A percentile compares a stretch with the other conserved stretches of the same genome.
Conservation (phyloP, 2,113 vertebrate genomes). For the Cettia cetti region DNA sequence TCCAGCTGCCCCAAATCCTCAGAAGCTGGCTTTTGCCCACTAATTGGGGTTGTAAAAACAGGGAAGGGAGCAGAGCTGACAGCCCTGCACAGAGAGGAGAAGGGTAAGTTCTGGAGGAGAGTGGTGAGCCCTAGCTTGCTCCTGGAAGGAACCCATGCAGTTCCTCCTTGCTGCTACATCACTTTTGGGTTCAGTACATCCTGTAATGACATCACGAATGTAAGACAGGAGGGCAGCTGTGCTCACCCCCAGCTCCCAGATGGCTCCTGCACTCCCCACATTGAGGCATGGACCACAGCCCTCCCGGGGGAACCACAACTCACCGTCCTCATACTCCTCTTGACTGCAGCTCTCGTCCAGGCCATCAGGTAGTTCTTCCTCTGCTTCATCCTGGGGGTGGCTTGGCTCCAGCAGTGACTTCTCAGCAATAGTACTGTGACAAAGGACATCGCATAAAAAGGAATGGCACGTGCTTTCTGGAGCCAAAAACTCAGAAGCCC, state of each 20-base stretch:
- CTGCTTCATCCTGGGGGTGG: conserved; percentile 52
- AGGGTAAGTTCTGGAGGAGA: not conserved
- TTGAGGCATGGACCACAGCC: not conserved
- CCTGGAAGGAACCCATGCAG: not conserved
- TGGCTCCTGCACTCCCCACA: not conserved
- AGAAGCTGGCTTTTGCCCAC: not conserved
- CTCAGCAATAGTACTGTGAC: conserved; percentile 29
- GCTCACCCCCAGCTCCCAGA: not conserved
- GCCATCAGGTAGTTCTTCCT: conserved; percentile 83
- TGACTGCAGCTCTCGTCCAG: conserved; percentile 77
- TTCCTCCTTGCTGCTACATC: not conserved
- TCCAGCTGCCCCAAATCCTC: not conserved
- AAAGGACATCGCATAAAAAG: not conserved
- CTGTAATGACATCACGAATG: not conserved
- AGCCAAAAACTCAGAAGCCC: not conserved
- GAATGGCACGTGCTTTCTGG: not conserved
- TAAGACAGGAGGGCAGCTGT: not conserved
- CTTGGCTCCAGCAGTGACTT: not conserved
- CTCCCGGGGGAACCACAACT: not conserved
- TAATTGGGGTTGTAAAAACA: not conserved
- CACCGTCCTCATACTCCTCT: conserved; percentile 71
- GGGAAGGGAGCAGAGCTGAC: not conserved
- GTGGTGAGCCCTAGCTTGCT: not conserved
- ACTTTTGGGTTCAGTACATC: not conserved
- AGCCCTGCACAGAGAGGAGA: not conserved